Evolutionary conservation across 2,888 invertebrate genomes (phyloP).

Genomic region (Folsomia candida): DNA sequence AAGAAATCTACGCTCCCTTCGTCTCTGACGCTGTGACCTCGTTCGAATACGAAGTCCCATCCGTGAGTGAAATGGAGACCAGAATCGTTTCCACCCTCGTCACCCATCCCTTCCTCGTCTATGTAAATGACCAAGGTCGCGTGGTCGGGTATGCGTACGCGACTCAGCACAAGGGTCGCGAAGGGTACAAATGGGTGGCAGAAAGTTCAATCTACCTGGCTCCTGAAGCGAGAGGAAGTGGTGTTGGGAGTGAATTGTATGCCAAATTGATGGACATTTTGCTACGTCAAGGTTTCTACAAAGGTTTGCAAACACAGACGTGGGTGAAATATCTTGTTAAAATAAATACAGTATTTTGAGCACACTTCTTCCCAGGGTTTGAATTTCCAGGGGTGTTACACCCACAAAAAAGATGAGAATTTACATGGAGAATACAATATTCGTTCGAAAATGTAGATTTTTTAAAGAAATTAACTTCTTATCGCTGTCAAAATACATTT

Average conservation of each 20-base stretch:
- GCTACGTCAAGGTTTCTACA: background rate
- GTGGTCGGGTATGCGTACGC: background rate
- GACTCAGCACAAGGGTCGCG: background rate
- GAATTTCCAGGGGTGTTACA: too few relatives aligned
- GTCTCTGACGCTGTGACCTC: constrained; percentile 23
- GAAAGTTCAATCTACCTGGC: background rate
- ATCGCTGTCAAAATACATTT: too few relatives aligned
- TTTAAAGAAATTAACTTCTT: too few relatives aligned
- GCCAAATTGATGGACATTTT: background rate
- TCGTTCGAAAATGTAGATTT: background rate
- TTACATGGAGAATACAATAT: too few relatives aligned
- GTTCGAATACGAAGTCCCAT: constrained; percentile 30
- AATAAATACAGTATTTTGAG: too few relatives aligned
- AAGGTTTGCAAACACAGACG: background rate
- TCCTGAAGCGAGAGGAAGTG: background rate
- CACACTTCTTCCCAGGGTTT: too few relatives aligned
- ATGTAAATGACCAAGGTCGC: constrained; percentile 6
- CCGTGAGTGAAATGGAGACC: constrained; percentile 21
- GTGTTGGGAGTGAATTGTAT: background rate
- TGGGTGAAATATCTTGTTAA: too few relatives aligned
- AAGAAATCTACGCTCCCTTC: constrained; percentile 30
- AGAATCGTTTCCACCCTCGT: constrained; percentile 14
- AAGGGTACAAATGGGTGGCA: background rate
- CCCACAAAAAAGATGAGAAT: too few relatives aligned
- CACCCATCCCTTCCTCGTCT: constrained; percentile 30